A percentile compares a stretch with the other conserved stretches of the same genome.
phyloP scores from a whole-genome alignment of 2,113 vertebrate species.

The Psittacula cyanocephala region DNA sequence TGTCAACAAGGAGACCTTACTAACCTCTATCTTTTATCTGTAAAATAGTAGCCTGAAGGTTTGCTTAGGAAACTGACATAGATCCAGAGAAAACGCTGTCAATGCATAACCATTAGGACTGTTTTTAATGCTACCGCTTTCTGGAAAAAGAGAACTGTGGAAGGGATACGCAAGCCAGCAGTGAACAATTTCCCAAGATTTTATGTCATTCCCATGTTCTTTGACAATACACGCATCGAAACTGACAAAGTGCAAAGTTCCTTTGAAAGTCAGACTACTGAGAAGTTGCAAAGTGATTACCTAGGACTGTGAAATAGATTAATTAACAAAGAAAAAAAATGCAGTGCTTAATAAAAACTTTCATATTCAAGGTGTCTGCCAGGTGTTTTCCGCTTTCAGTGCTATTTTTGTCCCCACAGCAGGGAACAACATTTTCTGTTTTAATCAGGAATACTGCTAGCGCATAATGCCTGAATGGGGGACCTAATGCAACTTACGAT shows the following conservation, averaged over 20 bases:
- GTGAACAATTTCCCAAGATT: background rate
- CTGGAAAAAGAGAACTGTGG: background rate
- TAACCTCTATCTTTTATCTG: slow-evolving; percentile 40
- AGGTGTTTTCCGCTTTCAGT: slow-evolving; percentile 58
- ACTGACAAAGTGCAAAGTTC: background rate
- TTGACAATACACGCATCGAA: background rate
- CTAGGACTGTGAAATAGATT: slow-evolving; percentile 61
- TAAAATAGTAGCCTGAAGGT: slow-evolving; percentile 31
- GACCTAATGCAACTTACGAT: background rate
- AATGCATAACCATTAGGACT: background rate
- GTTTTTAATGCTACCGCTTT: background rate
- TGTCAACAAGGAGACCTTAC: slow-evolving; percentile 48
- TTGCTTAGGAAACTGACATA: slow-evolving; percentile 49
- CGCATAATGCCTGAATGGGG: background rate
- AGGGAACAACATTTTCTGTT: slow-evolving; percentile 5
- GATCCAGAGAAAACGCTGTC: background rate
- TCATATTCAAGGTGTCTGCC: slow-evolving; percentile 31
- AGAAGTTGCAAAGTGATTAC: slow-evolving; percentile 48
- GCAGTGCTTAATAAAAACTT: slow-evolving; percentile 53
- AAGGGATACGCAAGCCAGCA: background rate
- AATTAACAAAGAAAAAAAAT: slow-evolving; percentile 59
- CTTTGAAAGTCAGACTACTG: slow-evolving; percentile 10
- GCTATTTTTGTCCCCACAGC: background rate
- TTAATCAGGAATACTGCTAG: background rate
- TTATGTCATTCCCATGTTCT: background rate